Conservation (phyloP, 2,888 invertebrate species). For the Stenodema calcarata region DNA sequence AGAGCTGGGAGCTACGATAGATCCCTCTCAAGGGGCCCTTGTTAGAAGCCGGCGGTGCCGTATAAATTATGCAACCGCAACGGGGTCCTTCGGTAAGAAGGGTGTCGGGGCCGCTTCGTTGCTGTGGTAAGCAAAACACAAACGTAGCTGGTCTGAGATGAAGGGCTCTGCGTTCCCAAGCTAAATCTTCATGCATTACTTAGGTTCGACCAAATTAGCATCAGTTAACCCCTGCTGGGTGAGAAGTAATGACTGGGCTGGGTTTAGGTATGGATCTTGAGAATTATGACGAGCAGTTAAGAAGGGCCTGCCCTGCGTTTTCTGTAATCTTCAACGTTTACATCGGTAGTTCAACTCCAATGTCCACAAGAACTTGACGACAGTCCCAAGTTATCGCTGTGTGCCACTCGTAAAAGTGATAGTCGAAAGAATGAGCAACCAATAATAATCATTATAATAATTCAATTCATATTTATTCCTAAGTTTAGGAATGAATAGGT, state of each 20-base stretch:
- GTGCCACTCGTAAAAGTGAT: too few relatives aligned
- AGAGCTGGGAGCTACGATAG: conserved; percentile 9
- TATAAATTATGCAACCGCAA: conserved; percentile 38
- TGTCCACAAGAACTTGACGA: background rate
- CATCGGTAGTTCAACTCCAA: background rate
- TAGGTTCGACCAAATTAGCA: conserved; percentile 4
- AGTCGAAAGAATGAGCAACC: too few relatives aligned
- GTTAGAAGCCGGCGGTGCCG: background rate
- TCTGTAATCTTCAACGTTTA: background rate
- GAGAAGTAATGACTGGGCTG: background rate
- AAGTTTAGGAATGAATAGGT: too few relatives aligned
- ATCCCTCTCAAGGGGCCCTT: conserved; percentile 32
- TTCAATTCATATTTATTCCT: too few relatives aligned
- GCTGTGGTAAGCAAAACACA: background rate
- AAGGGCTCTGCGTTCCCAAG: background rate
- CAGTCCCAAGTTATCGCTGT: too few relatives aligned
- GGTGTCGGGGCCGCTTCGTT: too few relatives aligned
- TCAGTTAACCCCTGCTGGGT: background rate
- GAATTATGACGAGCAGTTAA: background rate
- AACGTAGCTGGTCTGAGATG: background rate
- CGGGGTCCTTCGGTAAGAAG: background rate
- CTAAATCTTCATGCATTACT: background rate
- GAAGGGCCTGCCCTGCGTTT: background rate
- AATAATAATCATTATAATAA: too few relatives aligned
- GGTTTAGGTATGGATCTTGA: background rate